Conservation (phyloP, 1,140 invertebrate species). For the Belonocnema kinseyi region DNA sequence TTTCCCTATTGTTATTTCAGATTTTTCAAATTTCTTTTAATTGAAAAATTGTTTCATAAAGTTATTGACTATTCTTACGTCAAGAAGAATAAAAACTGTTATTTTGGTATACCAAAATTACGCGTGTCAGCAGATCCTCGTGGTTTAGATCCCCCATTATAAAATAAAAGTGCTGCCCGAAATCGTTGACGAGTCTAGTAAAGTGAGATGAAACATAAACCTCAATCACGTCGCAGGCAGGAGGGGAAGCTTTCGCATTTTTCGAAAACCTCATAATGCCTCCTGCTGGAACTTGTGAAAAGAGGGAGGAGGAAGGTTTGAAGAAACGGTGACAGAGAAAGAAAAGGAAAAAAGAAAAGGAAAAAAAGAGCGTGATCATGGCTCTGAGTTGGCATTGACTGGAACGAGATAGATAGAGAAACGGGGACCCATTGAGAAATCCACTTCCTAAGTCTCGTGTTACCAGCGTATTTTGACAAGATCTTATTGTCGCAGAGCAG, state of each 20-base stretch:
- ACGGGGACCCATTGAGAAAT: conserved; percentile 69
- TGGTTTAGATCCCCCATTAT: conserved; percentile 38
- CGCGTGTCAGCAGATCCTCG: conserved; percentile 53
- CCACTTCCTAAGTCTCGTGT: conserved; percentile 74
- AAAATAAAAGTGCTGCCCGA: conserved; percentile 40
- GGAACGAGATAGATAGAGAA: conserved; percentile 23
- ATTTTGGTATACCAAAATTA: conserved; percentile 56
- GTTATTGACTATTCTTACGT: background rate
- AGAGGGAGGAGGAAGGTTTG: conserved; percentile 47
- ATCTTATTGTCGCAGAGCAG: conserved; percentile 72
- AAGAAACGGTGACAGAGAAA: conserved; percentile 41
- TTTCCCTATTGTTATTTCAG: background rate
- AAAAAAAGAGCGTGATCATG: conserved; percentile 36
- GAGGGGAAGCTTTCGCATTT: conserved; percentile 65
- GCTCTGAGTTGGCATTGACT: conserved; percentile 29
- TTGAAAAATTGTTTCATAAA: too few relatives aligned
- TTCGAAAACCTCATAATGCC: conserved; percentile 63
- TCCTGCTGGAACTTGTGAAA: conserved; percentile 45
- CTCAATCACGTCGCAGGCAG: conserved; percentile 56
- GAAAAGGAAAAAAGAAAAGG: conserved; percentile 35
- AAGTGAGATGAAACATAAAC: conserved; percentile 67
- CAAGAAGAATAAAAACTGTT: conserved; percentile 52
- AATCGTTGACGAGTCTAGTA: conserved; percentile 39
- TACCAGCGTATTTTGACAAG: conserved; percentile 75
- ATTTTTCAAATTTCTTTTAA: background rate